Evolutionary conservation across 2,113 vertebrate genomes (phyloP).

Genomic region (Alligator sinensis): DNA sequence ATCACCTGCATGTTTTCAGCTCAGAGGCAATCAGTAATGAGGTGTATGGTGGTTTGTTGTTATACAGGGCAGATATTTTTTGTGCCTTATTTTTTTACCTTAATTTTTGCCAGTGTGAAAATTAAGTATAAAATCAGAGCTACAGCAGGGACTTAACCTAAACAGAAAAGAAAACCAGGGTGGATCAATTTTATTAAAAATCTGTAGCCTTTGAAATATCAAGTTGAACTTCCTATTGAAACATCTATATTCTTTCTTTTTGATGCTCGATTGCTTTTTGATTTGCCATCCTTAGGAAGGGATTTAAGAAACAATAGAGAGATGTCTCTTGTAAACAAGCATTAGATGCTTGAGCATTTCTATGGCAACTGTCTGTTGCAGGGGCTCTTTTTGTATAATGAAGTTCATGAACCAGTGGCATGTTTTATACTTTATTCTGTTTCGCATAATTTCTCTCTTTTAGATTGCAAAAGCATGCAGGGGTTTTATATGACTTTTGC

Average conservation of each 20-base stretch:
- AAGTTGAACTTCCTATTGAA: slow-evolving; percentile 81
- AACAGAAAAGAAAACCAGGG: slow-evolving; percentile 73
- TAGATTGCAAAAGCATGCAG: slow-evolving; percentile 83
- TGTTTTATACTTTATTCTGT: slow-evolving; percentile 82
- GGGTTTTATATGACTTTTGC: slow-evolving; percentile 82
- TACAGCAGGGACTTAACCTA: slow-evolving; percentile 84
- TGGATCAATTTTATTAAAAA: slow-evolving; percentile 80
- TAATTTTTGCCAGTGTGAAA: slow-evolving; percentile 85
- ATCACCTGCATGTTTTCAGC: slow-evolving; percentile 60
- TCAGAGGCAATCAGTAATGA: slow-evolving; percentile 57
- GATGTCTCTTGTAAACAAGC: slow-evolving; percentile 91
- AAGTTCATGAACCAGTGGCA: slow-evolving; percentile 85
- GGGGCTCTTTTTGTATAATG: slow-evolving; percentile 86
- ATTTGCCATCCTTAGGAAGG: slow-evolving; percentile 84
- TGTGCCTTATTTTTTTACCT: slow-evolving; percentile 86
- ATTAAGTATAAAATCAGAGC: slow-evolving; percentile 81
- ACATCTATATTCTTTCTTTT: slow-evolving; percentile 81
- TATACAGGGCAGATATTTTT: slow-evolving; percentile 78
- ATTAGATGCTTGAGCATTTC: slow-evolving; percentile 89
- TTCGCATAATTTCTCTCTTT: slow-evolving; percentile 81
- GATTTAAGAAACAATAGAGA: slow-evolving; percentile 83
- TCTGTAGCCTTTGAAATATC: slow-evolving; percentile 79
- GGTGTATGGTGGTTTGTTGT: slow-evolving; percentile 62
- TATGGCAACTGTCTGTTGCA: slow-evolving; percentile 92
- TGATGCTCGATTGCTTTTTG: slow-evolving; percentile 82